Conservation (phyloP, 2,113 vertebrate genomes). For the Sterrhoptilus dennistouni region DNA sequence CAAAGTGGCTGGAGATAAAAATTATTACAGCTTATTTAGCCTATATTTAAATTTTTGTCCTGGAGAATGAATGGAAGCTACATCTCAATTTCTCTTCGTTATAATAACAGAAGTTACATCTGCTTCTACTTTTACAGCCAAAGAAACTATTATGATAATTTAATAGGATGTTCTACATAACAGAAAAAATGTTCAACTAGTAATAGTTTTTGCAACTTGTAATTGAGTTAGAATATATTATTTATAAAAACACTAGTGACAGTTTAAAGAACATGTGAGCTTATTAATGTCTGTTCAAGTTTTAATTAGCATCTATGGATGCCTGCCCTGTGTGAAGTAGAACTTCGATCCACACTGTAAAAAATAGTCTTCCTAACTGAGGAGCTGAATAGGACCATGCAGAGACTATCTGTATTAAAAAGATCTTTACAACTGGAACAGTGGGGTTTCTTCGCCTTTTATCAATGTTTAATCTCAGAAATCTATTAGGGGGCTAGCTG, state of each 20-base stretch:
- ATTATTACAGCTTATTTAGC: background rate
- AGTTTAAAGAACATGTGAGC: background rate
- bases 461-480: conserved; percentile 4
- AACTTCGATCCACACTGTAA: background rate
- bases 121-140: background rate
- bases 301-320: background rate
- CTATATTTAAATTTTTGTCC: background rate
- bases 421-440: background rate
- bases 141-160: background rate
- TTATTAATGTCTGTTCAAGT: background rate
- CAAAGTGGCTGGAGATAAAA: background rate
- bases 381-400: background rate
- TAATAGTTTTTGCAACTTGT: background rate
- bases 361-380: background rate
- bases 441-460: background rate
- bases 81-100: background rate
- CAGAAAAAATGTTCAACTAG: background rate
- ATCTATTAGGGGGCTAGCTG: background rate
- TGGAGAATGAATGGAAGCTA: background rate
- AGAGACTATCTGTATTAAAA: background rate
- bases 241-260: background rate
- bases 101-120: background rate
- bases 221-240: background rate
- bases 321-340: background rate
- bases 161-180: background rate